Conservation (phyloP, 2,797 vertebrate genomes). For the Phataginus tetradactyla region DNA sequence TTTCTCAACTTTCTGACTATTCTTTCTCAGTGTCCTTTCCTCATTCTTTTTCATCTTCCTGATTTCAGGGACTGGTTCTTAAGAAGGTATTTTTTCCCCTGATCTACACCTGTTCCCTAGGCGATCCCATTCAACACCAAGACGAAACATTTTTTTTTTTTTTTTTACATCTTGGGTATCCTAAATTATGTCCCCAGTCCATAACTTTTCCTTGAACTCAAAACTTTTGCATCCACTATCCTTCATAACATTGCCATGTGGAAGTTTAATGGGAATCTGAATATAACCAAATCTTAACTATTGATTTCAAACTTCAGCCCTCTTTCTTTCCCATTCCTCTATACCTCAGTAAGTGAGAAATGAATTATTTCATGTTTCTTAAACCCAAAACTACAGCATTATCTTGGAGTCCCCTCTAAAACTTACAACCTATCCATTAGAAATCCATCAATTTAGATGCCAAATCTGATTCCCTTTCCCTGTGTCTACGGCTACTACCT, state of each 20-base stretch:
- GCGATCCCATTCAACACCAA: neutral
- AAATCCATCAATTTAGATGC: neutral
- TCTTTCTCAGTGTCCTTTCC: neutral
- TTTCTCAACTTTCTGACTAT: neutral
- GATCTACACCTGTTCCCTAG: neutral
- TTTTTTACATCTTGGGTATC: neutral
- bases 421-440: neutral
- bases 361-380: neutral
- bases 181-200: neutral
- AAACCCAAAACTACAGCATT: neutral
- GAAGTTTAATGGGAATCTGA: neutral
- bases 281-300: neutral
- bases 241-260: neutral
- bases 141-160: neutral
- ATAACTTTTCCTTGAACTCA: neutral
- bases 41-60: neutral
- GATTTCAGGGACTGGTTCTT: neutral
- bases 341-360: neutral
- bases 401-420: neutral
- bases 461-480: neutral
- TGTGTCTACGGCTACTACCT: neutral
- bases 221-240: neutral
- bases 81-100: neutral
- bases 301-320: neutral
- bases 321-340: neutral